Conservation (phyloP, 1,140 invertebrate genomes). For the Pseudobourletiella spinata region DNA sequence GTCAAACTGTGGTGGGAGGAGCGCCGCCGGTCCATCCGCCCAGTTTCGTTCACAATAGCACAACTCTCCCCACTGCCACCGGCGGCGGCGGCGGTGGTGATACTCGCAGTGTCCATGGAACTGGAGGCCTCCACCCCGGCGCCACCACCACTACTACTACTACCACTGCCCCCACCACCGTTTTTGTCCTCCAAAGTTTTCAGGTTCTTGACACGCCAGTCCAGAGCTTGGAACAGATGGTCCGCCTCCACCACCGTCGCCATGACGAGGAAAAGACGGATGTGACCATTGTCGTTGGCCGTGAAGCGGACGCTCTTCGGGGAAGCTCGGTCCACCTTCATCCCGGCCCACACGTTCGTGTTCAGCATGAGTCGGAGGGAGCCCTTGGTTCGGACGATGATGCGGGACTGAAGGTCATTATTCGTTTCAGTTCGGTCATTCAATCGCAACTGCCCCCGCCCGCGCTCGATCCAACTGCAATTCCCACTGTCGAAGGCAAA, state of each 20-base stretch:
- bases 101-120: neutral
- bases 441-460: slow-evolving; percentile 72
- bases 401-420: slow-evolving; percentile 50
- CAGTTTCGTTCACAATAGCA: no score
- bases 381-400: slow-evolving; percentile 78
- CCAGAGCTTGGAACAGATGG: slow-evolving; percentile 59
- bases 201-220: slow-evolving; percentile 49
- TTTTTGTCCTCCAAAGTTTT: slow-evolving; percentile 22
- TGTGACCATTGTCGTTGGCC: slow-evolving; percentile 69
- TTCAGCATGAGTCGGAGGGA: slow-evolving; percentile 83
- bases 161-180: neutral
- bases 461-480: slow-evolving; percentile 70
- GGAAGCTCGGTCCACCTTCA: slow-evolving; percentile 78
- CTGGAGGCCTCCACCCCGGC: neutral
- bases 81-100: neutral
- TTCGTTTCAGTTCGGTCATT: slow-evolving; percentile 54
- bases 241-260: slow-evolving; percentile 68
- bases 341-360: slow-evolving; percentile 85
- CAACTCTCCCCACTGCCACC: no score
- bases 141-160: neutral
- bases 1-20: neutral
- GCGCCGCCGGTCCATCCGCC: neutral
- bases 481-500: slow-evolving; percentile 71
- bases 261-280: slow-evolving; percentile 43
- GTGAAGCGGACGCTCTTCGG: slow-evolving; percentile 79